Conservation (phyloP, 2,113 vertebrate species). For the Carettochelys insculpta region DNA sequence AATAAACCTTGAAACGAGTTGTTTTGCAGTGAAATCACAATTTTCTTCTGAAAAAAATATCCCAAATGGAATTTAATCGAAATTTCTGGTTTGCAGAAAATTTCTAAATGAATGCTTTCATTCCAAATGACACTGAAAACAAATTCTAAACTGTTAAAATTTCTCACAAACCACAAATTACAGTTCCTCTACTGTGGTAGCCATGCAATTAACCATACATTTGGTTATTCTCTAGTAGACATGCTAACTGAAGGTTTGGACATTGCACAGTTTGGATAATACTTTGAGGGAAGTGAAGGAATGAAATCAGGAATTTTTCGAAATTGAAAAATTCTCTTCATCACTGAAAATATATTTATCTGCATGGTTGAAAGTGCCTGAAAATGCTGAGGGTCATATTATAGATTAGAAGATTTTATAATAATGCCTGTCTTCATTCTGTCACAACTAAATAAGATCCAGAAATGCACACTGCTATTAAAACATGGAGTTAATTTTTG, state of each 20-base stretch:
- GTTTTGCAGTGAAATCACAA: neutral
- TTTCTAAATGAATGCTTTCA: neutral
- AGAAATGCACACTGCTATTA: neutral
- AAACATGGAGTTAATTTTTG: neutral
- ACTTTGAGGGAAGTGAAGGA: too few species aligned
- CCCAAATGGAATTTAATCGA: neutral
- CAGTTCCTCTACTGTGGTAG: neutral
- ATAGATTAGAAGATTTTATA: neutral
- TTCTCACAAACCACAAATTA: neutral
- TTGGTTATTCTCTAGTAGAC: neutral
- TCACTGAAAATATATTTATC: neutral
- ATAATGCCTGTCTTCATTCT: rapidly evolving
- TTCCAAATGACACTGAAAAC: neutral
- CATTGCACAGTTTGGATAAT: neutral
- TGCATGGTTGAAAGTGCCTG: neutral
- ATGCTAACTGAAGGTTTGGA: neutral
- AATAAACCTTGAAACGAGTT: neutral
- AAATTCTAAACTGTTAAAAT: neutral
- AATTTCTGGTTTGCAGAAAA: neutral
- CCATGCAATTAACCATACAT: neutral
- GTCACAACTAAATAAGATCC: rapidly evolving
- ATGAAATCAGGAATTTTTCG: neutral
- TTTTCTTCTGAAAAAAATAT: neutral
- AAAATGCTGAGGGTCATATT: rapidly evolving
- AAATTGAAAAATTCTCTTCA: neutral